Base-by-base conservation (phyloP, 1,140 invertebrate genomes). In the Chymomyza costata region DNA sequence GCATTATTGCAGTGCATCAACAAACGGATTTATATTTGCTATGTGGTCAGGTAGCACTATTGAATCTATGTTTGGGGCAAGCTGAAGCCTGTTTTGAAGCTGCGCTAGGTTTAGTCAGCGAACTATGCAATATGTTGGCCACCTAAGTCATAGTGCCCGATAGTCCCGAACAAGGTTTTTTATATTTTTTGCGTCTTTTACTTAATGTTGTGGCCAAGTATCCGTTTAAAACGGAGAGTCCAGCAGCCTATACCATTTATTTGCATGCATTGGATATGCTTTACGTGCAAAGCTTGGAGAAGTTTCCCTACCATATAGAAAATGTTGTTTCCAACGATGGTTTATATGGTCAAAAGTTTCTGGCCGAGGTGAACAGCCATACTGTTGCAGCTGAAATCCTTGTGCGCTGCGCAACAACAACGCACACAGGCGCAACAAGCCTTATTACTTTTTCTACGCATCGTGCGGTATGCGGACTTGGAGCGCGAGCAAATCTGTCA, bases 1-100 rank as follows among this genome's bases (percentile, higher is more conserved):
- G 96, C 3, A 90, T 99, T 65, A 89, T 89, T 54, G 92, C 93
- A 55, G 89, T 92, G 5, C 88, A 92, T 52, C 89, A 89, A 15
- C 90, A 93, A 68, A 89, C 97, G 46, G 91, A 94, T 67, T 89
- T 98, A 11, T 97, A 97, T 87, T 87, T 98, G 38, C 86, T 95
- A 3, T 93, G 93, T 10, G 95, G 94, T 18, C 94, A 97, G 87
- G 92, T 96, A 32, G 95, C 96, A 16, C 86, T 98, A 41, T 88
- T 93, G 15, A 97, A 97, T 88, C 91, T 95, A 58, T 98, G 96
- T 84, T 87, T 96, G 37, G 94, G 95, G 30, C 97, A 98, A 96
- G 95, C 94, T 47, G 96, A 98, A 89, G 94, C 94, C 1, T 97
- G 95, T 82, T 93, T 98, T 46, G 97, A 97, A 87, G 93, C 94